Percentiles rank a stretch among this genome's conserved stretches.
These are phyloP conservation scores for Balaeniceps rex DNA, from an alignment of 2,113 vertebrate species.

Conservation along the genomic window DNA sequence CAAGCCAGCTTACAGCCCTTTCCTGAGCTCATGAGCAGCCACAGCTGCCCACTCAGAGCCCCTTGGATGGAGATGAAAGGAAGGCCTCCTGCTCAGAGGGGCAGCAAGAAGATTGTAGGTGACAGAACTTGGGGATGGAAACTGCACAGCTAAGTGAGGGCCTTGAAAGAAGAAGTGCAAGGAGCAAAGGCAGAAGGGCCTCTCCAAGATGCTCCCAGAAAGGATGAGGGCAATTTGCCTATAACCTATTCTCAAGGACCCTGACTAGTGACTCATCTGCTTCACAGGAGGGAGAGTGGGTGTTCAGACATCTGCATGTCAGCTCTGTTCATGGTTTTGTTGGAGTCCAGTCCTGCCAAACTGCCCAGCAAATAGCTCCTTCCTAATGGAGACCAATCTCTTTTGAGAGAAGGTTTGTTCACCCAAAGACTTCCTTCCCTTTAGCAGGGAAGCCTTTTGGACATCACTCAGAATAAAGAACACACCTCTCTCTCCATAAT, in stretches of 20 bases:
- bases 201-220: background rate
- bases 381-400: background rate
- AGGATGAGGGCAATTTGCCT: background rate
- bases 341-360: background rate
- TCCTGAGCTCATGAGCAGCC: constrained; percentile 51
- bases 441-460: background rate
- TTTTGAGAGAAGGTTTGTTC: background rate
- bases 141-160: background rate
- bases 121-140: background rate
- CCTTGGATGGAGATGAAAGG: constrained; percentile 43
- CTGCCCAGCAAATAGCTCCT: background rate
- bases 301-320: background rate
- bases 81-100: background rate
- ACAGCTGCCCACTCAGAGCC: constrained; percentile 27
- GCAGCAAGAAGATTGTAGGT: background rate
- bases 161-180: background rate
- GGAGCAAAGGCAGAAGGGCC: background rate
- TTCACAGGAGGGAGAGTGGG: background rate
- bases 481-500: background rate
- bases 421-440: background rate
- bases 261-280: background rate
- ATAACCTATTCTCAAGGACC: background rate
- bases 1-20: constrained; percentile 41
- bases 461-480: background rate
- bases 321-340: background rate